Conservation (phyloP, 2,888 invertebrate species). For the Limenitis camilla region DNA sequence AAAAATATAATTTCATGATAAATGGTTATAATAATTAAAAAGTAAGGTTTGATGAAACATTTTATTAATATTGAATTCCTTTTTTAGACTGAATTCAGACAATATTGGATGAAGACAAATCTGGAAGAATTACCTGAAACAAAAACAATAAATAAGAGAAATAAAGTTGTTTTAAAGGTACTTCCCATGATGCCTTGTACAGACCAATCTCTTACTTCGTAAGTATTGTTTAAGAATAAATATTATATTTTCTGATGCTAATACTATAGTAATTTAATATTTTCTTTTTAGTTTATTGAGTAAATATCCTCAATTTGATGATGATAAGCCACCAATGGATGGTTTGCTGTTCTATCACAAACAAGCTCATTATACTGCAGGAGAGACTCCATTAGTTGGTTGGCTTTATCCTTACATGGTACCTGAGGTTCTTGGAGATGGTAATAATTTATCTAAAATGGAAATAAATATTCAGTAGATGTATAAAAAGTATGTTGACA, state of each 20-base stretch:
- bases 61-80: constrained; percentile 34
- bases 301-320: constrained; percentile 46
- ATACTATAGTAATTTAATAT: background rate
- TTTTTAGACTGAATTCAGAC: constrained; percentile 85
- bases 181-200: constrained; percentile 66
- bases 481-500: no score
- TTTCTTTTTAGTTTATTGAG: constrained; percentile 47
- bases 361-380: constrained; percentile 83
- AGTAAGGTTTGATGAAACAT: no score
- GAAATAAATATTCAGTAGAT: no score
- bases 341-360: constrained; percentile 95
- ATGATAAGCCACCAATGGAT: constrained; percentile 77
- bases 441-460: constrained; percentile 30
- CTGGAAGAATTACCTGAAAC: constrained; percentile 77
- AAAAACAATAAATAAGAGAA: constrained; percentile 34
- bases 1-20: no score
- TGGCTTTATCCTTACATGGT: constrained; percentile 96
- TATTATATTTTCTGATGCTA: background rate
- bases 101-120: constrained; percentile 87
- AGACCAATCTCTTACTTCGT: constrained; percentile 22
- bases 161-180: constrained; percentile 65
- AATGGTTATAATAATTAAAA: no score
- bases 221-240: constrained; percentile 11
- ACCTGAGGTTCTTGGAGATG: constrained; percentile 79
- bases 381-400: constrained; percentile 89